Conservation (phyloP, 1,140 invertebrate genomes). For the Nomia melanderi region DNA sequence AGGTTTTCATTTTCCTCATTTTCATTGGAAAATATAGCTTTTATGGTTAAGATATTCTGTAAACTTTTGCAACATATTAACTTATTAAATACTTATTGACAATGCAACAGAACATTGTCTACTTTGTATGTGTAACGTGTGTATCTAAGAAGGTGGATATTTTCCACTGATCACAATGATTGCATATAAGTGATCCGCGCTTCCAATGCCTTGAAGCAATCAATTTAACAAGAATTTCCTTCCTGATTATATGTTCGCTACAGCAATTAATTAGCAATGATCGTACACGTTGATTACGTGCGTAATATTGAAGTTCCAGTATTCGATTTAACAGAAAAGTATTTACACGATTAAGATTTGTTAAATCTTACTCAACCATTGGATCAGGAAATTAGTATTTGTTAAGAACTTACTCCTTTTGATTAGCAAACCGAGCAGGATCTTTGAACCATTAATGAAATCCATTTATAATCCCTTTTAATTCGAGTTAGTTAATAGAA, state of each 20-base stretch:
- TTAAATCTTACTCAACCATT: no score
- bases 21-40: no score
- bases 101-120: background rate
- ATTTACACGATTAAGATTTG: background rate
- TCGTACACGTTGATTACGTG: background rate
- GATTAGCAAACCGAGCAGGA: no score
- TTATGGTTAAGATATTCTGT: no score
- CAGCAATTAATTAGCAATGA: conserved; percentile 8
- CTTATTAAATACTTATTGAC: background rate
- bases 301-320: no score
- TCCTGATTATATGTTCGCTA: conserved; percentile 11
- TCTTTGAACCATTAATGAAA: no score
- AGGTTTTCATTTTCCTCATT: no score
- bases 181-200: background rate
- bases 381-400: no score
- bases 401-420: no score
- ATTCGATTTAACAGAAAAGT: background rate
- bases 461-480: no score
- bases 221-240: conserved; percentile 2
- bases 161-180: background rate
- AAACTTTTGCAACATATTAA: no score
- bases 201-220: background rate
- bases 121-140: background rate
- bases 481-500: no score
- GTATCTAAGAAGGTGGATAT: background rate